These are phyloP conservation scores for Grapholita molesta DNA, from an alignment of 1,140 invertebrate genomes.

Conservation along the genomic window DNA sequence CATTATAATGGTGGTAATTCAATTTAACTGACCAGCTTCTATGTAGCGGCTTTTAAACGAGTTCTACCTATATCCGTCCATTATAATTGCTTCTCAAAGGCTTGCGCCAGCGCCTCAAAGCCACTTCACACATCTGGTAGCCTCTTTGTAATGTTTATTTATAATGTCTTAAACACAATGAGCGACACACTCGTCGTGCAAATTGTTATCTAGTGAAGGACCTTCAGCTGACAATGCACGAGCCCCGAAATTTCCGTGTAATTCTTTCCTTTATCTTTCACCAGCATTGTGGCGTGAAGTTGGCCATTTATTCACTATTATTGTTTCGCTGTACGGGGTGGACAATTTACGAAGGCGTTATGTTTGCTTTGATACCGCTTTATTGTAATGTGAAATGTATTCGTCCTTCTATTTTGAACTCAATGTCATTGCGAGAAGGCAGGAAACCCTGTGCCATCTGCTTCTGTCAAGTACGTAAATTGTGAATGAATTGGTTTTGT, in stretches of 20 bases:
- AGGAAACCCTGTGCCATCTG: neutral
- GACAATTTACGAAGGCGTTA: conserved; percentile 55
- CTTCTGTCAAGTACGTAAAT: conserved; percentile 37
- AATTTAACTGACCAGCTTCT: conserved; percentile 17
- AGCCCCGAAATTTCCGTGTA: conserved; percentile 71
- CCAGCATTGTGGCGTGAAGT: conserved; percentile 58
- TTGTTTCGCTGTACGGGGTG: conserved; percentile 55
- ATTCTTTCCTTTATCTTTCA: conserved; percentile 70
- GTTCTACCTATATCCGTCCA: conserved; percentile 14
- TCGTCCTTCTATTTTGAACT: neutral
- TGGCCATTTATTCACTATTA: conserved; percentile 66
- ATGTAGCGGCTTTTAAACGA: conserved; percentile 3
- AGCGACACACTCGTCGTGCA: conserved; percentile 55
- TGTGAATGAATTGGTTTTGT: conserved; percentile 65
- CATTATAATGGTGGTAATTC: conserved; percentile 16
- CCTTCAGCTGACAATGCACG: conserved; percentile 54
- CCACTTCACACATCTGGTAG: conserved; percentile 56
- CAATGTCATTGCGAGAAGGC: neutral
- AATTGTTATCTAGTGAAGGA: conserved; percentile 69
- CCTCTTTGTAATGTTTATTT: conserved; percentile 69
- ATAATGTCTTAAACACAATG: conserved; percentile 62
- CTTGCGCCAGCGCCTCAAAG: conserved; percentile 36
- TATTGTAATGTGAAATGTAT: neutral
- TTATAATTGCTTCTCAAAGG: conserved; percentile 35
- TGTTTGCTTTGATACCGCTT: conserved; percentile 61